Evolutionary conservation across 92 coral and sea anemone genomes (phyloP).

Genomic region (Epizoanthus ramosus): DNA sequence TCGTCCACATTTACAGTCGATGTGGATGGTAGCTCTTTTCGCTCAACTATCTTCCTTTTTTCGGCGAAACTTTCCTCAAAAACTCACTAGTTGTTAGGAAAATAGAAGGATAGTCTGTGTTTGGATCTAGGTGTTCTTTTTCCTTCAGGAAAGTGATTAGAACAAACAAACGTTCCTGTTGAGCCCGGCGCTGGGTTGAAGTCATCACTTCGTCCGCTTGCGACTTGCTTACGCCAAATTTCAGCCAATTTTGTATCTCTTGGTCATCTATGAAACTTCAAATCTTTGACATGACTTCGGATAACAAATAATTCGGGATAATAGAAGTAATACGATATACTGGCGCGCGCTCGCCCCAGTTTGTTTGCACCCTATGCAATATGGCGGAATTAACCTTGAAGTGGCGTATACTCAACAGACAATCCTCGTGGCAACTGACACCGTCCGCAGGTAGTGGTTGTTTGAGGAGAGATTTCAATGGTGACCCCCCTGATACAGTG

Average conservation of each 20-base stretch:
- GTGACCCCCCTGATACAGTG: slow-evolving; percentile 8
- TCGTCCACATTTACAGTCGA: slow-evolving; percentile 44
- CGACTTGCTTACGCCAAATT: too few relatives aligned
- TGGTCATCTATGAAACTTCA: too few relatives aligned
- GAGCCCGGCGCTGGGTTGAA: neutral
- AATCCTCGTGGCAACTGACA: neutral
- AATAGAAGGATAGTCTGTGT: slow-evolving; percentile 57
- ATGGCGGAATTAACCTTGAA: neutral
- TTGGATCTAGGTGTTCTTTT: slow-evolving; percentile 51
- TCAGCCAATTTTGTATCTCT: too few relatives aligned
- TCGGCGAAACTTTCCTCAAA: slow-evolving; percentile 43
- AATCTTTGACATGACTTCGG: too few relatives aligned
- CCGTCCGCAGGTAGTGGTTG: neutral
- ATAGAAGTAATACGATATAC: neutral
- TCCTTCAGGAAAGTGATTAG: slow-evolving; percentile 53
- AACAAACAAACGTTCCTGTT: neutral
- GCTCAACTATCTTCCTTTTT: slow-evolving; percentile 47
- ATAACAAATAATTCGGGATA: too few relatives aligned
- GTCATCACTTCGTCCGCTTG: neutral
- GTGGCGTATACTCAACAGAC: neutral
- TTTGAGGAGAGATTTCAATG: slow-evolving; percentile 7
- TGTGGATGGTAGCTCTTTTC: slow-evolving; percentile 46
- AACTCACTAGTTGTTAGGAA: slow-evolving; percentile 60
- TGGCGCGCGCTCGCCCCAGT: slow-evolving; percentile 23
- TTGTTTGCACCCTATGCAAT: slow-evolving; percentile 3